Evolutionary conservation across 1,140 invertebrate species (phyloP), one percentile per base, ranked within the genome.

Genomic region (Amphibalanus amphitrite): DNA sequence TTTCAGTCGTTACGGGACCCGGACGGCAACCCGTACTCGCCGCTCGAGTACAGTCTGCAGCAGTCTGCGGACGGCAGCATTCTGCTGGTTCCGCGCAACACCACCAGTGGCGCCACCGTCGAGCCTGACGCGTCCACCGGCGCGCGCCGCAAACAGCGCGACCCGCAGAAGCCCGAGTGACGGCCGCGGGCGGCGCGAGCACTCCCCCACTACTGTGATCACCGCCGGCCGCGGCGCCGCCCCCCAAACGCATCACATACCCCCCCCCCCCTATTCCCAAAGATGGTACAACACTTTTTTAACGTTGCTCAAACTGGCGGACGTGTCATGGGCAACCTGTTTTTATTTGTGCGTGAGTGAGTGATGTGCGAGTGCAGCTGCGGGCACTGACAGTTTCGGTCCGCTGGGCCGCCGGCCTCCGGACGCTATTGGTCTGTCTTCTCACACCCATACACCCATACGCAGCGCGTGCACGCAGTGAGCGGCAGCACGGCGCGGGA

Each of bases 1-100:
- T 85, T 86, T n/a, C 80, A 93, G 90, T 90, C 91, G 77, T 83
- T 95, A 38, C 85, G 92, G 71, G 92, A 96, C 81, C 84, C 89
- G 0, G 89, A 93, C 72, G 93, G 93, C 0, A 88, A 90, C 77
- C 90, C 89, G 0, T 92, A 94, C 76, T 90, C 90, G 29, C 88
- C 89, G 0, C 85, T 87, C 71, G 88, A 93, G 75, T 95, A 89
- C 79, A 92, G 89, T 69, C 81, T 97, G 73, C 92, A 95, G 78
- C 90, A 93, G 76, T 88, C 92, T 0, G 89, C 90, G 15, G 91
- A 95, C 80, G 92, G 93, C 0, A 91, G 89, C 73, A 88, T 95
- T 0, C 84, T 93, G 65, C 81, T 96, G 29, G 89, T 95, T 38
- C 92, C 90, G 20, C 83, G 87, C 74, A 84, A 59, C 47, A 23